A percentile compares a stretch with the other conserved stretches of the same genome.
Evolutionary conservation across 2,113 vertebrate species (phyloP).

Genomic region (Macrotis lagotis): DNA sequence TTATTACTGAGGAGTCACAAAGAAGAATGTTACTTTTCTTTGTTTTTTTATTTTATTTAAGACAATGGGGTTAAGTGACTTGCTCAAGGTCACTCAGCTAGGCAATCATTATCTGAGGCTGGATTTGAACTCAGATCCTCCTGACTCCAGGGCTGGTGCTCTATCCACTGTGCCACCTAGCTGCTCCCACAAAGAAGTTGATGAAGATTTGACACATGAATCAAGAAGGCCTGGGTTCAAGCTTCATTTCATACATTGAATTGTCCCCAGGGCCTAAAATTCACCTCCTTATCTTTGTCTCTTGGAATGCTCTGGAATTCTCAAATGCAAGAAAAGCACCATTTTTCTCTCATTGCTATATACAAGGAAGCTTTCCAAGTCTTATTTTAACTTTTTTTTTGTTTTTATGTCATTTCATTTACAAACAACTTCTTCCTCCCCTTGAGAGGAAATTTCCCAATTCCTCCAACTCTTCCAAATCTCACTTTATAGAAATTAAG

Average conservation of each 20-base stretch:
- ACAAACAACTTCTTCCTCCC: neutral
- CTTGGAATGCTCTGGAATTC: neutral
- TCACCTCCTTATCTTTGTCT: neutral
- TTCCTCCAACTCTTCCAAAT: neutral
- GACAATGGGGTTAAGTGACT: too few species aligned
- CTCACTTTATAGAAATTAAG: neutral
- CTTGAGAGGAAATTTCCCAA: neutral
- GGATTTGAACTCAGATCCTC: too few species aligned
- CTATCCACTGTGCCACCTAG: too few species aligned
- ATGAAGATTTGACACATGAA: neutral
- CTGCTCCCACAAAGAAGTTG: too few species aligned
- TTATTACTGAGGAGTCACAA: neutral
- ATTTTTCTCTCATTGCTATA: neutral
- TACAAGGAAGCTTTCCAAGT: neutral
- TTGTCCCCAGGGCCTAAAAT: neutral
- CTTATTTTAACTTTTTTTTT: neutral
- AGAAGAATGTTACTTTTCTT: too few species aligned
- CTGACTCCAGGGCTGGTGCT: too few species aligned
- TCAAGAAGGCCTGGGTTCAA: neutral
- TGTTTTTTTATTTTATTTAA: too few species aligned
- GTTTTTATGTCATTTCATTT: neutral
- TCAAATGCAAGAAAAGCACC: neutral
- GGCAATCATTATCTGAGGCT: too few species aligned
- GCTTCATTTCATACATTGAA: neutral
- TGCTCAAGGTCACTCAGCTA: too few species aligned